Evolutionary conservation across 2,888 invertebrate species (phyloP).

Genomic region (Marronus borbonicus): DNA sequence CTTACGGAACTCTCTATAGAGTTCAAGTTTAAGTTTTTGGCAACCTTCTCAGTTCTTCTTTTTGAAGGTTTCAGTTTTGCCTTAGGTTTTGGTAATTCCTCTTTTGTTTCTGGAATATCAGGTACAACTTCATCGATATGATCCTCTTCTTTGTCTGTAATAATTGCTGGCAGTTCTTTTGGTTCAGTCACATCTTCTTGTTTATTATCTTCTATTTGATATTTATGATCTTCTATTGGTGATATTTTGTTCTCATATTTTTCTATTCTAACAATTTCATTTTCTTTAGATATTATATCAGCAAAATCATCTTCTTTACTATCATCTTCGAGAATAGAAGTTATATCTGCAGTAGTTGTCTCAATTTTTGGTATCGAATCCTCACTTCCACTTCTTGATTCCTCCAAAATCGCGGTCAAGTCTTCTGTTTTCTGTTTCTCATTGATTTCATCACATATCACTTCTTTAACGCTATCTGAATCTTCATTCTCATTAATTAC

Average conservation of each 20-base stretch:
- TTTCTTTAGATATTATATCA: conserved; percentile 41
- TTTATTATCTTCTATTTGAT: conserved; percentile 38
- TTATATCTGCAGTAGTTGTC: conserved; percentile 15
- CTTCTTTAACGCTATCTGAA: conserved; percentile 39
- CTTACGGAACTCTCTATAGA: conserved; percentile 68
- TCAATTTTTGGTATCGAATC: conserved; percentile 17
- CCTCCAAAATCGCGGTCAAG: conserved; percentile 19
- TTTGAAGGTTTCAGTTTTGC: conserved; percentile 59
- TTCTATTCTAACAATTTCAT: conserved; percentile 15
- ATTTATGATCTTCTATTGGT: neutral
- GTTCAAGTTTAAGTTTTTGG: conserved; percentile 35
- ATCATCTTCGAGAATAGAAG: conserved; percentile 36
- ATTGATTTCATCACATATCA: conserved; percentile 27
- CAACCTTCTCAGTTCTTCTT: conserved; percentile 64
- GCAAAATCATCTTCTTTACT: conserved; percentile 43
- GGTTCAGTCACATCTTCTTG: conserved; percentile 56
- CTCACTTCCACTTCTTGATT: conserved; percentile 48
- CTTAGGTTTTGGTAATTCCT: conserved; percentile 57
- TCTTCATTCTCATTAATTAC: conserved; percentile 51
- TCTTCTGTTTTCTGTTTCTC: conserved; percentile 47
- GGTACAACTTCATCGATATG: conserved; percentile 35
- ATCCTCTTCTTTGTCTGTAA: conserved; percentile 40
- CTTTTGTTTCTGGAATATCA: conserved; percentile 59
- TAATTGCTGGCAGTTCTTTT: neutral
- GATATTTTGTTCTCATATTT: neutral